A percentile compares a stretch with the other conserved stretches of the same genome.
These are phyloP conservation scores for Drosophila cracens DNA, from an alignment of 2,888 invertebrate genomes.

Conservation along the genomic window DNA sequence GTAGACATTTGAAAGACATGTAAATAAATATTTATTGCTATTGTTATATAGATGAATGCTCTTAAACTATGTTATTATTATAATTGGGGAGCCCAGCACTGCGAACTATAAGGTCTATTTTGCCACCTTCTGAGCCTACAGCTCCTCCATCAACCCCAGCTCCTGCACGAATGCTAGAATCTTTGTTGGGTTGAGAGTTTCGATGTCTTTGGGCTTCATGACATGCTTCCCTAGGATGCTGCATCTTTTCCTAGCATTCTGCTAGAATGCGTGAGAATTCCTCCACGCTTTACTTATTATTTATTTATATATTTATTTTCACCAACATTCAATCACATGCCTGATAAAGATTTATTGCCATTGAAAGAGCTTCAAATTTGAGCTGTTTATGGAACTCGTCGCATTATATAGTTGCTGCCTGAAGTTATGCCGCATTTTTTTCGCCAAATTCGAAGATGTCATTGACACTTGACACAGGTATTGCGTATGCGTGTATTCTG, in stretches of 20 bases:
- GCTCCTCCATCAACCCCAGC: too few species aligned
- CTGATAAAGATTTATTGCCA: not conserved
- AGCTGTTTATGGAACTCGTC: not conserved
- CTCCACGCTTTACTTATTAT: too few species aligned
- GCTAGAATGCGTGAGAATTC: too few species aligned
- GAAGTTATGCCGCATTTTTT: conserved; percentile 44
- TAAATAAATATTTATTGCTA: not conserved
- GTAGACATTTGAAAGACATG: not conserved
- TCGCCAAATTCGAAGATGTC: conserved; percentile 17
- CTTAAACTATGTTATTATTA: not conserved
- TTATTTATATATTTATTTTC: too few species aligned
- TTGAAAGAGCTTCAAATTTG: not conserved
- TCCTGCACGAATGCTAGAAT: too few species aligned
- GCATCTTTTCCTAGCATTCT: too few species aligned
- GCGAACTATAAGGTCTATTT: too few species aligned
- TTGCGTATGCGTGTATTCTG: not conserved
- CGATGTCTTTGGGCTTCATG: too few species aligned
- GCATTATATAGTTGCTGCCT: conserved; percentile 22
- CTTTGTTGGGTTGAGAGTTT: too few species aligned
- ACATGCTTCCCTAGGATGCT: too few species aligned
- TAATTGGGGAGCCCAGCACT: too few species aligned
- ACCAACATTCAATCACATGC: not conserved
- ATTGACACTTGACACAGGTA: conserved; percentile 33
- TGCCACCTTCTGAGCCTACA: too few species aligned
- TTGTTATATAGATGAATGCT: not conserved